phyloP scores from a whole-genome alignment of 2,113 vertebrate genomes.

The Passer montanus region DNA sequence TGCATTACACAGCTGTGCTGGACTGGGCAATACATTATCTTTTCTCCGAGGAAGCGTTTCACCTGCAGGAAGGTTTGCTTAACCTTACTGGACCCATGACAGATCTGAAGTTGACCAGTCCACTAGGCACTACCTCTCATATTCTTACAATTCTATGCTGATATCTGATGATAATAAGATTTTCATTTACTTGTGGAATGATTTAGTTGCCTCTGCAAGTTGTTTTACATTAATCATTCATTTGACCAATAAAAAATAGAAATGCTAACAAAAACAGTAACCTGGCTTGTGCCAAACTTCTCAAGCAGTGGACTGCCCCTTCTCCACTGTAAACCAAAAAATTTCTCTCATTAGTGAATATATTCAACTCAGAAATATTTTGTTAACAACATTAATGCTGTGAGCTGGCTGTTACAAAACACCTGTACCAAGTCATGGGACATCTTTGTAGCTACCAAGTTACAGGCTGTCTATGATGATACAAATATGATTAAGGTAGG shows the following conservation, averaged over 20 bases:
- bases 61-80: neutral
- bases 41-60: neutral
- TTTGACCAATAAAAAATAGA: neutral
- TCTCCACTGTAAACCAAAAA: neutral
- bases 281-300: neutral
- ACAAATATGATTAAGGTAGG: neutral
- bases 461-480: neutral
- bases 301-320: neutral
- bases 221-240: neutral
- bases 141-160: neutral
- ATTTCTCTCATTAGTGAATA: neutral
- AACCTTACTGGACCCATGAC: neutral
- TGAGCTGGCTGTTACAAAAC: neutral
- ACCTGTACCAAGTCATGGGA: neutral
- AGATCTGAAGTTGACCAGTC: accelerated
- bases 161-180: neutral
- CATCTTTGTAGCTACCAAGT: neutral
- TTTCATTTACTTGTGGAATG: neutral
- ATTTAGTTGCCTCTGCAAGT: neutral
- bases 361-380: neutral
- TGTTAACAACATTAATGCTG: neutral
- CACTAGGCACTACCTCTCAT: neutral
- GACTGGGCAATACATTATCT: neutral
- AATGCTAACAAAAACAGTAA: neutral
- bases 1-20: neutral